phyloP scores from a whole-genome alignment of 2,888 invertebrate genomes.

The Julus scanicus region DNA sequence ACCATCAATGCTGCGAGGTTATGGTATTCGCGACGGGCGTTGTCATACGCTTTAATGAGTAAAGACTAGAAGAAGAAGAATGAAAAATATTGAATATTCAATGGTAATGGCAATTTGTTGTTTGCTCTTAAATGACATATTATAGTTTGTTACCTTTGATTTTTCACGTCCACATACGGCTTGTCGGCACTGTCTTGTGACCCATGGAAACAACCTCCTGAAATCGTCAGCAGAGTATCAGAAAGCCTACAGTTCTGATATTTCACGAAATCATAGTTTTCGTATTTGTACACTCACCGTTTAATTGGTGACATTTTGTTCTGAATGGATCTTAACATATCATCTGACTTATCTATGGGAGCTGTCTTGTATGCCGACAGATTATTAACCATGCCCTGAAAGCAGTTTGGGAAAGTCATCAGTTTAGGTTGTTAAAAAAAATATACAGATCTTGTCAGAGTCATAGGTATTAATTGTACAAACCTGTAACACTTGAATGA shows the following conservation, averaged over 20 bases:
- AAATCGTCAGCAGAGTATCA: neutral
- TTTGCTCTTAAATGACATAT: neutral
- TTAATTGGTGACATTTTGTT: neutral
- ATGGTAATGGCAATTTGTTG: neutral
- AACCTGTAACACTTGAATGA: constrained; percentile 74
- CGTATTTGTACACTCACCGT: neutral
- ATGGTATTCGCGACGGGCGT: neutral
- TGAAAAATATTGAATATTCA: neutral
- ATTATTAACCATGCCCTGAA: neutral
- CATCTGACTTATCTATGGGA: neutral
- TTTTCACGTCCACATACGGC: neutral
- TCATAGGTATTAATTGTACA: neutral
- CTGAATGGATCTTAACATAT: neutral
- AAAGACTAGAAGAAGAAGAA: neutral
- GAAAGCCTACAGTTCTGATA: neutral
- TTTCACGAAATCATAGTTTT: neutral
- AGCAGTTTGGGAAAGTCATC: neutral
- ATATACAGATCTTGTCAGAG: neutral
- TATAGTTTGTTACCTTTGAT: neutral
- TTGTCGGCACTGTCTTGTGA: neutral
- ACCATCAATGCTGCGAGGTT: constrained; percentile 33
- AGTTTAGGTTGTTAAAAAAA: neutral
- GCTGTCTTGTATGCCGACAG: neutral
- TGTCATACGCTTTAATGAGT: constrained; percentile 8
- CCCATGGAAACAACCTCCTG: constrained; percentile 23